Evolutionary conservation across 2,888 invertebrate species (phyloP), one percentile per base, ranked within the genome.

Genomic region (Rhyacophila evoluta): DNA sequence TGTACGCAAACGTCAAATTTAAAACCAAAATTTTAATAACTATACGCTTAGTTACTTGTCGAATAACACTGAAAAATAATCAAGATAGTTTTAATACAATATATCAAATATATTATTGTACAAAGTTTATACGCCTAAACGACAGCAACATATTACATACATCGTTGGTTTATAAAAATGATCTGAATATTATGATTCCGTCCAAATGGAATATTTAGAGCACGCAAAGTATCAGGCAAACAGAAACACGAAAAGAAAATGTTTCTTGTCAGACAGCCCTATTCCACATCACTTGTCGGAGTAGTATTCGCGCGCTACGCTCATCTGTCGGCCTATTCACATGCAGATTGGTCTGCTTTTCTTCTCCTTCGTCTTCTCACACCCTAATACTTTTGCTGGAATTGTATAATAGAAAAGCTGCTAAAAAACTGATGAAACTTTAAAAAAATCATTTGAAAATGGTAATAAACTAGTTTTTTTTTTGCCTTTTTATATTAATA

Each of bases 311-410:
- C 55, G 55, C 55, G 55, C 55, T 25, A 25, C 10, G 55, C 55
- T 55, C 55, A 55, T 55, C 55, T 55, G 55, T 55, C 55, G 55
- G 55, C 55, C 41, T 55, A 55, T 55, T 55, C 55, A 55, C 55
- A 55, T 55, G 55, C 55, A 55, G 55, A 55, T 55, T 55, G 55
- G 55, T 55, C 55, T 55, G 55, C 25, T 25, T 55, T 55, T 19
- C n/a, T n/a, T n/a, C 55, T 55, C 25, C 55, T 55, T 25, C 10
- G 15, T 55, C 8, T 55, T 55, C 55, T 55, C 55, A 55, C 55
- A 55, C 55, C 55, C 55, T 55, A 19, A 55, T 55, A 25, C 55
- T n/a, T 33, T 4, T 55, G 19, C 55, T 55, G 15, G 19, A 55
- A 55, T 55, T 19, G 19, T 55, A 55, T 19, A 55, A 55, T 55